These are phyloP conservation scores for Scotopteryx bipunctaria DNA, from an alignment of 2,888 invertebrate species.

Conservation along the genomic window DNA sequence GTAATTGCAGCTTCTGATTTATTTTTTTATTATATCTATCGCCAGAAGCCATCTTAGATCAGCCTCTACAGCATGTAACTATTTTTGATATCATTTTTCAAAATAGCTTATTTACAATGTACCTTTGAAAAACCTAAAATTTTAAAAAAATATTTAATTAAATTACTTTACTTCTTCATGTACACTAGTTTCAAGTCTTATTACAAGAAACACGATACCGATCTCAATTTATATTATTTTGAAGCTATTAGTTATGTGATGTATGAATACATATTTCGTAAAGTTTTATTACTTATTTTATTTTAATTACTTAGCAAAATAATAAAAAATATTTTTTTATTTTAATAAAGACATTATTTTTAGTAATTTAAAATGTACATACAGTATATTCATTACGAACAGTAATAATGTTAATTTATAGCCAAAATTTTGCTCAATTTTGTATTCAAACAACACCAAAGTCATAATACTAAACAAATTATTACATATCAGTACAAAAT, in stretches of 20 bases:
- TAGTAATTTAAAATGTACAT: conserved; percentile 65
- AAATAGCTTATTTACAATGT: conserved; percentile 10
- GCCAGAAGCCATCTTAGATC: conserved; percentile 17
- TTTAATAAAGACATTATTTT: conserved; percentile 77
- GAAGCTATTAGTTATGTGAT: conserved; percentile 77
- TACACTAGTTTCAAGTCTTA: conserved; percentile 45
- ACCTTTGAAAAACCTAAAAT: conserved; percentile 6
- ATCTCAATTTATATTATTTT: conserved; percentile 74
- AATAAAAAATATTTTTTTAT: conserved; percentile 58
- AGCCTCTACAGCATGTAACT: conserved; percentile 29
- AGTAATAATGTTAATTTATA: conserved; percentile 70
- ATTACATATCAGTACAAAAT: conserved; percentile 79
- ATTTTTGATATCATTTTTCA: conserved; percentile 36
- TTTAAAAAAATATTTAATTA: conserved; percentile 17
- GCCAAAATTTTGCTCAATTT: conserved; percentile 82
- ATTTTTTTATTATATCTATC: neutral
- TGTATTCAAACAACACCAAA: conserved; percentile 81
- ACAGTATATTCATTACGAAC: conserved; percentile 48
- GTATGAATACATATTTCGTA: conserved; percentile 49
- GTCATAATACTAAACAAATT: conserved; percentile 74
- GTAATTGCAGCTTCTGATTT: conserved; percentile 11
- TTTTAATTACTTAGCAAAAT: conserved; percentile 50
- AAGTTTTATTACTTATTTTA: conserved; percentile 63
- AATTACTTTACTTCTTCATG: conserved; percentile 11
- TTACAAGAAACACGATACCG: conserved; percentile 64